A percentile compares a stretch with the other conserved stretches of the same genome.
These are phyloP conservation scores for Embiotoca jacksoni DNA, from an alignment of 2,113 vertebrate species.

Conservation along the genomic window DNA sequence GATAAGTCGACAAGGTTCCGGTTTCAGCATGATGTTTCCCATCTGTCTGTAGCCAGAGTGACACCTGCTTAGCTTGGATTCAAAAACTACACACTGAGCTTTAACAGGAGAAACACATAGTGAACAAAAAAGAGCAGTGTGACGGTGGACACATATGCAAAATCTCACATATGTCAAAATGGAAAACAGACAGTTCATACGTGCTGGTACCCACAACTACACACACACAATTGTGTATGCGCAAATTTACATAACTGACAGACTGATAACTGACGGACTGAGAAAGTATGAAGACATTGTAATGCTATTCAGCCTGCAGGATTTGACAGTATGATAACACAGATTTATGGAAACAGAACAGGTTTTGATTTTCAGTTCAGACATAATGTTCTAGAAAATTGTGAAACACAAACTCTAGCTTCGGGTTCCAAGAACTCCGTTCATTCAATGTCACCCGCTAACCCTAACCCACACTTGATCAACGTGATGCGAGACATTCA, in stretches of 20 bases:
- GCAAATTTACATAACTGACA: background rate
- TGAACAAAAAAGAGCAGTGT: background rate
- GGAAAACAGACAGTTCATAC: background rate
- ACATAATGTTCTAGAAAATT: conserved; percentile 14
- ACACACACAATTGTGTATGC: background rate
- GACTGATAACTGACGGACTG: background rate
- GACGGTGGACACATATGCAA: conserved; percentile 30
- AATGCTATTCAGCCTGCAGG: background rate
- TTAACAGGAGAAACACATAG: conserved; percentile 15
- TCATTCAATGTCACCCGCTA: background rate
- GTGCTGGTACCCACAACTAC: background rate
- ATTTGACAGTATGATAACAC: background rate
- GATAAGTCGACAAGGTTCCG: conserved; percentile 46
- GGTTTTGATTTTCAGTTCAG: background rate
- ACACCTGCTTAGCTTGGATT: conserved; percentile 61
- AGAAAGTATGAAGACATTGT: background rate
- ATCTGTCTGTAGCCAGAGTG: conserved; percentile 47
- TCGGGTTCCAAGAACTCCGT: background rate
- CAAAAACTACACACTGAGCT: conserved; percentile 41
- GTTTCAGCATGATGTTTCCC: conserved; percentile 52
- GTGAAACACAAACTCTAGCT: background rate
- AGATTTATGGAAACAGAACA: background rate
- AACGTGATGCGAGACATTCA: no score
- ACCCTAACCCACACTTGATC: no score
- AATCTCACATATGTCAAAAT: conserved; percentile 18